Percentiles rank a stretch among this genome's conserved stretches.
These are phyloP conservation scores for Scaptomyza flava DNA, from an alignment of 2,888 invertebrate species.

Conservation along the genomic window DNA sequence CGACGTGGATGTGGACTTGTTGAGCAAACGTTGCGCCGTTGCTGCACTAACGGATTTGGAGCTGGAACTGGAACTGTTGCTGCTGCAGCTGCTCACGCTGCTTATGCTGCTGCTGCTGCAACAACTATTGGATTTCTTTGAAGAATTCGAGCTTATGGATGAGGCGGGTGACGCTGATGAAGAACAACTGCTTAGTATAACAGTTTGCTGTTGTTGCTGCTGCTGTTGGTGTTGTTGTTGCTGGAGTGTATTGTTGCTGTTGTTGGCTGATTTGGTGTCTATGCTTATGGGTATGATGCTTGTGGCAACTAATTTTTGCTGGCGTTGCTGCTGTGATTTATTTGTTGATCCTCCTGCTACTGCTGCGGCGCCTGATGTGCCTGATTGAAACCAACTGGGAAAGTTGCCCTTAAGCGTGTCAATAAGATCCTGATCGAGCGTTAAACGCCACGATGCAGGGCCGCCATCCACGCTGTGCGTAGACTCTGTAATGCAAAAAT, in stretches of 20 bases:
- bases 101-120: constrained; percentile 63
- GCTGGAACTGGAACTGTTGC: constrained; percentile 56
- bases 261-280: constrained; percentile 60
- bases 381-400: constrained; percentile 94
- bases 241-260: constrained; percentile 75
- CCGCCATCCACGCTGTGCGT: constrained; percentile 90
- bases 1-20: constrained; percentile 65
- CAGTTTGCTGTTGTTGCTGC: constrained; percentile 52
- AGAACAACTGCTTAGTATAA: constrained; percentile 67
- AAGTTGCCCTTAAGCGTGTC: constrained; percentile 96
- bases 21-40: constrained; percentile 66
- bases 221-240: constrained; percentile 57
- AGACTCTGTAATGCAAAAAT: constrained; percentile 88
- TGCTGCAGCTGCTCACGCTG: constrained; percentile 57
- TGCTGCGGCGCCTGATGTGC: constrained; percentile 43
- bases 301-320: constrained; percentile 57
- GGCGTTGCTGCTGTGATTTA: constrained; percentile 57
- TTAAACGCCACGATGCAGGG: constrained; percentile 95
- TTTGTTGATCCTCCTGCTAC: constrained; percentile 35
- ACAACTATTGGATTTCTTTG: constrained; percentile 74
- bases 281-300: constrained; percentile 69
- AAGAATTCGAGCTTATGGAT: constrained; percentile 81
- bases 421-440: constrained; percentile 95
- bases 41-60: constrained; percentile 47
- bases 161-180: constrained; percentile 81